phyloP scores from a whole-genome alignment of 2,888 invertebrate species.

The Chelonus formosanus region DNA sequence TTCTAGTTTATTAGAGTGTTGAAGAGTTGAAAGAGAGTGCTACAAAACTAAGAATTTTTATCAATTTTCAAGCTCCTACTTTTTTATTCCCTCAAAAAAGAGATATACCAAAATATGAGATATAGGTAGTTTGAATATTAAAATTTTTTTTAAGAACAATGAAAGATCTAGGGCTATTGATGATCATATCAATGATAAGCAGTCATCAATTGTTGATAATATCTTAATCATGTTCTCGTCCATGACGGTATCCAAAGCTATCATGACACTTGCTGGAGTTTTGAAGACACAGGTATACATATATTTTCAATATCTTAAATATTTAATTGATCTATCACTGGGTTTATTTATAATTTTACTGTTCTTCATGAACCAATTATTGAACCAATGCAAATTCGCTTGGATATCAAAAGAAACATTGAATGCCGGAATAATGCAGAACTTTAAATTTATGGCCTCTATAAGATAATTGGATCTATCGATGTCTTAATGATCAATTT shows the following conservation, averaged over 20 bases:
- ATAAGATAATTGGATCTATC: constrained; percentile 74
- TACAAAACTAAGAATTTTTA: constrained; percentile 70
- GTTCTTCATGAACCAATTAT: constrained; percentile 74
- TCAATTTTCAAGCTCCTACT: constrained; percentile 78
- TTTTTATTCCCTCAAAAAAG: constrained; percentile 81
- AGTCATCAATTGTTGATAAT: constrained; percentile 71
- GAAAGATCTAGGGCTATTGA: constrained; percentile 50
- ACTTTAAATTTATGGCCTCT: constrained; percentile 56
- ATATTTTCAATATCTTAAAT: constrained; percentile 12
- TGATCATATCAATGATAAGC: constrained; percentile 33
- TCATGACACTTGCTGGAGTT: constrained; percentile 77
- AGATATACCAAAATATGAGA: constrained; percentile 82
- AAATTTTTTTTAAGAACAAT: constrained; percentile 79
- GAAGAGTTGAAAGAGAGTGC: constrained; percentile 67
- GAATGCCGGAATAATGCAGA: constrained; percentile 61
- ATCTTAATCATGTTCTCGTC: constrained; percentile 75
- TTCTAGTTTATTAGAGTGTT: constrained; percentile 56
- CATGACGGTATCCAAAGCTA: constrained; percentile 74
- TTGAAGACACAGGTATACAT: constrained; percentile 78
- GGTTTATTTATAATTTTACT: constrained; percentile 34
- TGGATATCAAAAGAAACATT: constrained; percentile 76
- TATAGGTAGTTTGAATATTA: constrained; percentile 78
- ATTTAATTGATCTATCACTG: background rate
- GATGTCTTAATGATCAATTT: constrained; percentile 75
- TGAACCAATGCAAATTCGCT: constrained; percentile 76